Evolutionary conservation across 2,797 vertebrate species (phyloP).

Genomic region (Schizopygopsis pylzovi): DNA sequence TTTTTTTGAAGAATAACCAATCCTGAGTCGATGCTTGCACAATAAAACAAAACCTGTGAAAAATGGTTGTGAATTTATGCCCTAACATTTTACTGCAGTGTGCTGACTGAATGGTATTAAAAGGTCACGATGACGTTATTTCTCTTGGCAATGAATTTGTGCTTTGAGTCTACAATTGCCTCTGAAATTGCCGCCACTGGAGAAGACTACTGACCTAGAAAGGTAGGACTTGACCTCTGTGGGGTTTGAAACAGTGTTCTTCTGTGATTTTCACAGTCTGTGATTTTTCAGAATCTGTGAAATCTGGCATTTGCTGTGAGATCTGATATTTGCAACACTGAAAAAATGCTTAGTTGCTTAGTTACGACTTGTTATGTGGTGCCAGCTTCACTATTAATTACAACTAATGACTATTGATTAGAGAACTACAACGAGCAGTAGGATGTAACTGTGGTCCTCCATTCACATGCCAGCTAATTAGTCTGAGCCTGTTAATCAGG

Average conservation of each 20-base stretch:
- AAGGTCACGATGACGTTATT: slow-evolving; percentile 48
- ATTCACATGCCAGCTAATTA: slow-evolving; percentile 60
- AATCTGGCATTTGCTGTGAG: slow-evolving; percentile 1
- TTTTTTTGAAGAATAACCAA: background rate
- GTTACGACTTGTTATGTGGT: slow-evolving; percentile 40
- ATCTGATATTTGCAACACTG: background rate
- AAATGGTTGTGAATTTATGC: slow-evolving; percentile 27
- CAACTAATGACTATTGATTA: slow-evolving; percentile 82
- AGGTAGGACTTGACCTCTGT: slow-evolving; percentile 48
- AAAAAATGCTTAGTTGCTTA: slow-evolving; percentile 33
- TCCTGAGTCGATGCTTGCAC: background rate
- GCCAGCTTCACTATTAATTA: slow-evolving; percentile 65
- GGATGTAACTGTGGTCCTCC: slow-evolving; percentile 48
- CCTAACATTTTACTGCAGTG: slow-evolving; percentile 39
- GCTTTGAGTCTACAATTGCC: slow-evolving; percentile 44
- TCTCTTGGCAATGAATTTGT: slow-evolving; percentile 44
- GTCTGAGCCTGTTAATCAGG: slow-evolving; percentile 56
- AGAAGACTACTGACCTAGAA: slow-evolving; percentile 53
- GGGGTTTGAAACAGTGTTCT: slow-evolving; percentile 33
- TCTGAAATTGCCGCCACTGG: slow-evolving; percentile 18
- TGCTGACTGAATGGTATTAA: slow-evolving; percentile 42
- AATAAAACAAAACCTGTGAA: slow-evolving; percentile 13
- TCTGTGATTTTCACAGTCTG: slow-evolving; percentile 34
- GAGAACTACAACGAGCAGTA: slow-evolving; percentile 57
- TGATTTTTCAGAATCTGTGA: slow-evolving; percentile 2